Evolutionary conservation across 2,797 vertebrate genomes (phyloP).

Genomic region (Sebastes melanostomus): DNA sequence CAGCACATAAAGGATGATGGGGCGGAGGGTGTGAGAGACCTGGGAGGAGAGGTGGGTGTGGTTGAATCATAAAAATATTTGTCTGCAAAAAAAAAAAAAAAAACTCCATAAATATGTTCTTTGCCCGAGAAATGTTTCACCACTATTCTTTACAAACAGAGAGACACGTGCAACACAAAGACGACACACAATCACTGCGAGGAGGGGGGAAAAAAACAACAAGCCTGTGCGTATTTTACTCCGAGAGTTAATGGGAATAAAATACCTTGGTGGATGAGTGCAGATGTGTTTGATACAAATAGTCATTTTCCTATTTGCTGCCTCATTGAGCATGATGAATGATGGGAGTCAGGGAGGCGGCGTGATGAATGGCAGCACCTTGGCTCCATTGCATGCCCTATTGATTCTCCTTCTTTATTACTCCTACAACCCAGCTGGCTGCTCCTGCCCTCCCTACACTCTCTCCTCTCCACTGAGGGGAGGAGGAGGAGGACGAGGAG

Average conservation of each 20-base stretch:
- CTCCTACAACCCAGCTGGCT: slow-evolving; percentile 99
- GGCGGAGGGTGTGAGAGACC: slow-evolving; percentile 55
- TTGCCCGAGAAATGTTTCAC: slow-evolving; percentile 86
- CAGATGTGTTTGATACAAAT: slow-evolving; percentile 99
- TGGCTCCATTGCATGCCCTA: slow-evolving; percentile 99
- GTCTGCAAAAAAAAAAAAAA: slow-evolving; percentile 72
- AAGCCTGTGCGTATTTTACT: slow-evolving; percentile 99
- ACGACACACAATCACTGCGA: slow-evolving; percentile 47
- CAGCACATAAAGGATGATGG: slow-evolving; percentile 73
- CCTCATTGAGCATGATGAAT: slow-evolving; percentile 99
- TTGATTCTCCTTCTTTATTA: slow-evolving; percentile 99
- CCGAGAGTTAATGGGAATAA: slow-evolving; percentile 99
- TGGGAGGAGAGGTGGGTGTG: slow-evolving; percentile 21
- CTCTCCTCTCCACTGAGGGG: slow-evolving; percentile 59
- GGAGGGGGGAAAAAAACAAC: slow-evolving; percentile 72
- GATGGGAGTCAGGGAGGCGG: slow-evolving; percentile 99
- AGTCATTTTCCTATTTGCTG: slow-evolving; percentile 99
- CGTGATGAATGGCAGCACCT: slow-evolving; percentile 99
- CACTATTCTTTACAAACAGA: slow-evolving; percentile 90
- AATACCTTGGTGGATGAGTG: slow-evolving; percentile 99
- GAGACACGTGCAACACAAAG: slow-evolving; percentile 61
- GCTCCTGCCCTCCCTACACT: slow-evolving; percentile 83
- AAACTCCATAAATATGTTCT: slow-evolving; percentile 83
- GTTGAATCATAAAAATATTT: slow-evolving; percentile 66
- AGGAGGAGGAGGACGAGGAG: neutral